Base-by-base conservation (phyloP, 1,140 invertebrate genomes). In the honey bee (Apis mellifera) region DNA sequence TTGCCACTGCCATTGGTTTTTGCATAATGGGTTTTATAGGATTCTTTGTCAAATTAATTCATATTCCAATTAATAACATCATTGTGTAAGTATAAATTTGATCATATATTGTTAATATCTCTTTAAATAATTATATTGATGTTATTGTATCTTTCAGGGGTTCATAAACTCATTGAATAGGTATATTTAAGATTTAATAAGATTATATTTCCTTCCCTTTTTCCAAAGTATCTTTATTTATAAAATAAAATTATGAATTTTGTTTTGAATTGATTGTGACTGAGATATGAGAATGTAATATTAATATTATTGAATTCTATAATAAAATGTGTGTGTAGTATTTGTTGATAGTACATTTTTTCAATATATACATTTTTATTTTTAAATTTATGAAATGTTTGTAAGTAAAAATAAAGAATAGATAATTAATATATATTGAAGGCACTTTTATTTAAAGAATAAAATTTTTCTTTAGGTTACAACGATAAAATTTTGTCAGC, bases 21-120 rank as follows among this genome's bases (percentile, higher is more conserved):
- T 99, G 98, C 91, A 99, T 99, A 93, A 99, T 99, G 99, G 99
- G 99, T 69, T 99, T 99, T 94, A 99, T 99, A 94, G 99, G 99
- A 89, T 99, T 99, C 95, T 99, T 99, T 90, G 99, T 99, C 11
- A 99, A 99, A 95, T 95, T 99, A 75, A 99, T 99, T 93, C 99
- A 99, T 94, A 99, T 99, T 94, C 99, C 99, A 84, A 99, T 99
- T 95, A 99, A 99, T 95, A 99, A 99, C 94, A 99, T 99, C 93
- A 99, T 99, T 95, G 99, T 99, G 96, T 96, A 95, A 95, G 95
- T 95, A n/a, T n/a, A 90, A 1, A 73, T 76, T 76, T 13, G 9
- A 32, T 17, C 21, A 4, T n/a, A 12, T 26, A 17, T 19, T 15
- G 0, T 62, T 54, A 57, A 62, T 55, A 23, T 5, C 42, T 64